Percentiles rank a stretch among this genome's conserved stretches.
phyloP scores from a whole-genome alignment of 2,113 vertebrate species.

The Fulmarus glacialis region DNA sequence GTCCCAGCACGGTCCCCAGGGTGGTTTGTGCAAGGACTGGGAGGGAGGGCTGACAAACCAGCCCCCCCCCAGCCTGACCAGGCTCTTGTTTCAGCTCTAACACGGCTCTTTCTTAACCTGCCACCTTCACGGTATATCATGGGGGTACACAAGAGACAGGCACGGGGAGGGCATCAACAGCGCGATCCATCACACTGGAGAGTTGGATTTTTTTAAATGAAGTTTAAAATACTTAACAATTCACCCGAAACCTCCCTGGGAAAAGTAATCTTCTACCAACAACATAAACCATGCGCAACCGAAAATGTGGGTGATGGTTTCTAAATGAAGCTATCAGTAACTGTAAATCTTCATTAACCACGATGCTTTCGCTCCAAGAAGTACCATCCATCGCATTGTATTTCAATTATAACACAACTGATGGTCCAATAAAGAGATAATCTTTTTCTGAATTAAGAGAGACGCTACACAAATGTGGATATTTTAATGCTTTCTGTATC shows the following conservation, averaged over 20 bases:
- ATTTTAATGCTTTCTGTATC: neutral
- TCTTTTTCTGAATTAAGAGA: neutral
- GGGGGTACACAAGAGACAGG: neutral
- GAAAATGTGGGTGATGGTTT: neutral
- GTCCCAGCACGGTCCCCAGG: neutral
- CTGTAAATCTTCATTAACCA: neutral
- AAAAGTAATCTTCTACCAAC: neutral
- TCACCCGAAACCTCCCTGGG: neutral
- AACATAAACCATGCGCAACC: fast-evolving
- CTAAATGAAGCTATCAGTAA: neutral
- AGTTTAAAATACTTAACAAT: neutral
- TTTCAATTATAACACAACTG: neutral
- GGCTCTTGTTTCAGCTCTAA: neutral
- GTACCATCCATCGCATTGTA: neutral
- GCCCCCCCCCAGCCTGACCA: neutral
- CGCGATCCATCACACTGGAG: neutral
- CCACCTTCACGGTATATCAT: fast-evolving
- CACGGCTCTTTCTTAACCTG: neutral
- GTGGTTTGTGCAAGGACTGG: neutral
- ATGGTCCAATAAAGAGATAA: neutral
- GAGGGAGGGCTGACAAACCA: neutral
- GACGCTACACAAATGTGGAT: neutral
- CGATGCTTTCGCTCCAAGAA: neutral
- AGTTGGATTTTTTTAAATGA: neutral
- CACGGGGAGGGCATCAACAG: neutral